Evolutionary conservation across 2,888 invertebrate genomes (phyloP).

Genomic region (Drosophila maculinotata): DNA sequence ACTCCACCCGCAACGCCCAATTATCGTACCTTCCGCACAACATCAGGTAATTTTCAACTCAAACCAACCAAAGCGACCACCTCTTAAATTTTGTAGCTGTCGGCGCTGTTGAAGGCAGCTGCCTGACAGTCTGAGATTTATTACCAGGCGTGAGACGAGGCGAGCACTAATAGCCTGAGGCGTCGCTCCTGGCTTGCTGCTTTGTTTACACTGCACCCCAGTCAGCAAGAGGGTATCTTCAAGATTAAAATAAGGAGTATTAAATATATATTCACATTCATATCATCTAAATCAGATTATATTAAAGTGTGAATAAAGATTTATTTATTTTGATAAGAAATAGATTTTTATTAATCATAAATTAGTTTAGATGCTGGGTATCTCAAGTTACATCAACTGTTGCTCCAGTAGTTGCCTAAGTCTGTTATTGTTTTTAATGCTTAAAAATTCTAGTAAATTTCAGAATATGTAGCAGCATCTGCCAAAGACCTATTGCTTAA

Average conservation of each 20-base stretch:
- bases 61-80: constrained; percentile 16
- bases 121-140: constrained; percentile 72
- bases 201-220: constrained; percentile 15
- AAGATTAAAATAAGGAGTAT: not conserved
- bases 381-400: not conserved
- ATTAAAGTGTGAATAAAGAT: too few species aligned
- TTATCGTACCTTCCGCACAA: constrained; percentile 43
- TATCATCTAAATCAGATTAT: too few species aligned
- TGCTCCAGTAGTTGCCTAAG: constrained; percentile 1
- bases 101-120: constrained; percentile 30
- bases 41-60: constrained; percentile 57
- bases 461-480: constrained; percentile 53
- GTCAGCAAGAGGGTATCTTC: not conserved
- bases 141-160: constrained; percentile 58
- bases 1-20: constrained; percentile 36
- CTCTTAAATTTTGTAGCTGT: constrained; percentile 38
- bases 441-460: constrained; percentile 41
- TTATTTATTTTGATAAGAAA: too few species aligned
- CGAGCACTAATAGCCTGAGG: constrained; percentile 57
- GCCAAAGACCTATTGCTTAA: constrained; percentile 43
- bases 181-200: constrained; percentile 29
- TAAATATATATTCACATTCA: too few species aligned
- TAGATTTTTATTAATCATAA: too few species aligned
- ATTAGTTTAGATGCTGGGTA: constrained; percentile 4
- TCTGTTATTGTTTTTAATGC: constrained; percentile 56